phyloP scores from a whole-genome alignment of 2,113 vertebrate species.

The Serinus canaria region DNA sequence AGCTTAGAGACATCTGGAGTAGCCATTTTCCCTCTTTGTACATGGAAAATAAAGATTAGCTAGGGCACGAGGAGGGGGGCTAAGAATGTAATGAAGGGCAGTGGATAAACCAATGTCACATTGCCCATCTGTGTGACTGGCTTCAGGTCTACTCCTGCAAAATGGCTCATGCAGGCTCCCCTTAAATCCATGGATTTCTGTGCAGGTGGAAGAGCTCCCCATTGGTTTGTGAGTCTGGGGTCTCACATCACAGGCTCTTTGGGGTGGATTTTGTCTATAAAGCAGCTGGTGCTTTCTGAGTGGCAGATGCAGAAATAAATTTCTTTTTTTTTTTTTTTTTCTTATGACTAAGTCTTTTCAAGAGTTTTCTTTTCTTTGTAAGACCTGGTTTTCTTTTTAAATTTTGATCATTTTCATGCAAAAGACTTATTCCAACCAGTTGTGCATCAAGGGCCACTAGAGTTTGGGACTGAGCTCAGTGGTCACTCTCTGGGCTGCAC shows the following conservation, averaged over 20 bases:
- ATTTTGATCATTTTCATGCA: background rate
- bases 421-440: background rate
- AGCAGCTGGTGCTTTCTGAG: background rate
- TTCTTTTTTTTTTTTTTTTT: background rate
- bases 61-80: background rate
- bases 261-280: background rate
- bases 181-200: background rate
- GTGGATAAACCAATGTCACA: background rate
- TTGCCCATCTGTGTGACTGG: background rate
- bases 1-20: conserved; percentile 1
- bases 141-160: background rate
- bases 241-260: background rate
- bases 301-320: background rate
- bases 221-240: background rate
- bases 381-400: background rate
- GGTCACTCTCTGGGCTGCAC: background rate
- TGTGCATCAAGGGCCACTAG: background rate
- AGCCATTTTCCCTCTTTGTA: background rate
- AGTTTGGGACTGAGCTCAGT: background rate
- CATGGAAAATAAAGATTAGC: background rate
- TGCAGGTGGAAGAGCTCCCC: background rate
- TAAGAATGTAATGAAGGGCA: background rate
- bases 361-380: background rate
- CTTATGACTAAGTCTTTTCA: background rate
- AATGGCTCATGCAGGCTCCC: background rate